Evolutionary conservation across 1,140 invertebrate species (phyloP), one percentile per base, ranked within the genome.

Genomic region (Asobara japonica): DNA sequence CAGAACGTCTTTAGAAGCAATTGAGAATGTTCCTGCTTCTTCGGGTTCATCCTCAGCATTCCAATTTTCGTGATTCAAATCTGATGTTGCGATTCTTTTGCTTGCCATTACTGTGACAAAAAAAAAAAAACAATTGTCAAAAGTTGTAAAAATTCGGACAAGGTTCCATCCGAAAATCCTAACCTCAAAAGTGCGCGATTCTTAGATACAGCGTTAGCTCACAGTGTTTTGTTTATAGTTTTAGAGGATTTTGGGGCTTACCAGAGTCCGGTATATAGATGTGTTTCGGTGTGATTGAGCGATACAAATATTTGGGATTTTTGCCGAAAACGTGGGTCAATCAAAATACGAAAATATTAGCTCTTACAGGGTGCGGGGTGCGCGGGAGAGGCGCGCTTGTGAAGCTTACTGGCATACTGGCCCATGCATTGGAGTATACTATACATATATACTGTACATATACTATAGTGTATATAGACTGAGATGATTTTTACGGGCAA

Each of bases 21-120:
- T 89, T 77, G 88, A 85, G 83, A 94, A 96, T 65, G 83, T 89
- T 20, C 94, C 94, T 72, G 90, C 89, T 76, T 95, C 93, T 86
- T 96, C 94, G 36, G 90, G 89, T 77, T 91, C 89, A n/a, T 96
- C 94, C 75, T 96, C 95, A 27, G 92, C 84, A 81, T 97, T 92
- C 95, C 95, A 97, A 85, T 97, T 38, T 18, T 74, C 60, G n/a
- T 29, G 27, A 31, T 62, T 62, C 29, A 62, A 62, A 13, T 62
- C 60, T n/a, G 60, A 31, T n/a, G 60, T 62, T 31, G 60, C 60
- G 30, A 13, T 31, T 30, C 60, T 10, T 16, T 62, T 62, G n/a
- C 60, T n/a, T 30, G 60, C 60, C 60, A 62, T 62, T 2, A 6
- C 27, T 60, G 7, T 11, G n/a, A 13, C 20, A 11, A 60, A n/a